Base-by-base conservation (phyloP, 2,888 invertebrate genomes). In the Oscheius myriophilus region DNA sequence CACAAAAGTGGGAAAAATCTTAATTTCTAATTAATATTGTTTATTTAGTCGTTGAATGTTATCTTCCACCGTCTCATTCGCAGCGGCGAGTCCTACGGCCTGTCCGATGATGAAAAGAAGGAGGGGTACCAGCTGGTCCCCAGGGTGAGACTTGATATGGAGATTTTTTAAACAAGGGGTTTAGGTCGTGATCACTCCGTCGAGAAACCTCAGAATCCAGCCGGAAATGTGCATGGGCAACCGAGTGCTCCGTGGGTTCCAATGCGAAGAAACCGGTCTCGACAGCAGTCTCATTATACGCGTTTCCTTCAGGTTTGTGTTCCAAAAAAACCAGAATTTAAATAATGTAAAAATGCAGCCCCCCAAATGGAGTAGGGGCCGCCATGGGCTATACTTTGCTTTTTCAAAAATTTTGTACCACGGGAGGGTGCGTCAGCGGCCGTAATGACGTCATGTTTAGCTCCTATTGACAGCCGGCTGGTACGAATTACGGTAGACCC, bases 111-210 rank as follows among this genome's bases (percentile, higher is more conserved):
- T 45, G 69, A 74, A 33, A 61, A 59, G 61, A 53, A 70, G 16
- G 76, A 76, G 46, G 76, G 76, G 6, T 76, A 72, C 59, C 71
- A 72, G 57, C 26, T 74, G 49, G 74, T 76, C 4, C 69, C 74
- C 12, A 72, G 73, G 39, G 55, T 71, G 41, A 4, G 23, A n/a
- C n/a, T n/a, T n/a, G n/a, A n/a, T n/a, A n/a, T n/a, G n/a, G n/a
- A n/a, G n/a, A n/a, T n/a, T n/a, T 14, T 0, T 46, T 21, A n/a
- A 39, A 12, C 46, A n/a, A 23, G n/a, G 1, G 11, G 45, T 53
- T 53, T 26, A 69, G 65, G 25, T 70, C 18, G 55, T 66, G 1
- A 49, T 70, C 16, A 70, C 70, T 3, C 70, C 70, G 11, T 61
- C 70, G 6, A 57, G 70, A 26, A 33, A 59, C 25, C 25, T 70